These are phyloP conservation scores for Vipera latastei DNA, from an alignment of 2,797 vertebrate genomes.

Conservation along the genomic window DNA sequence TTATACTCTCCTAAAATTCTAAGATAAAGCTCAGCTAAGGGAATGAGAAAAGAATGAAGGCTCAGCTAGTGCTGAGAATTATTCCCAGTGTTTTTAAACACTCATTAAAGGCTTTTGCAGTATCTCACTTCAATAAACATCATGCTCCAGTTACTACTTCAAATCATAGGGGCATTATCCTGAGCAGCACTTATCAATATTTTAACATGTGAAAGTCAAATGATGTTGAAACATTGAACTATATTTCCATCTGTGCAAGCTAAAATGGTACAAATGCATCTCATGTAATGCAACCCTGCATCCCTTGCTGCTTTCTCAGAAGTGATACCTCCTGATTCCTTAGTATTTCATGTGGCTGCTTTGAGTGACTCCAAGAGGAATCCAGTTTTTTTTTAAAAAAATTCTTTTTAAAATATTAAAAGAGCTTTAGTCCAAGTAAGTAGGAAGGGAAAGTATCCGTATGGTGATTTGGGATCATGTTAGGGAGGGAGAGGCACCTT, in stretches of 20 bases:
- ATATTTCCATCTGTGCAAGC: constrained; percentile 88
- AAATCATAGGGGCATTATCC: constrained; percentile 74
- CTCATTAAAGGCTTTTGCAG: constrained; percentile 77
- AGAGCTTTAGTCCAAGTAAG: constrained; percentile 63
- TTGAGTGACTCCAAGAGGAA: constrained; percentile 66
- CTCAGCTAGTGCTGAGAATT: constrained; percentile 61
- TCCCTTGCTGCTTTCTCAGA: constrained; percentile 82
- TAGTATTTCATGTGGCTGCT: constrained; percentile 55
- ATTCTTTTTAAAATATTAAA: constrained; percentile 48
- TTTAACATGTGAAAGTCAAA: constrained; percentile 90
- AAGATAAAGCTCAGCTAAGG: constrained; percentile 54
- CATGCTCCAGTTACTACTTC: constrained; percentile 77
- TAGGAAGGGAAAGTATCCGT: constrained; percentile 50
- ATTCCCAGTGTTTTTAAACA: constrained; percentile 76
- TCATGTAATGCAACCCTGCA: constrained; percentile 81
- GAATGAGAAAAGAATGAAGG: constrained; percentile 36
- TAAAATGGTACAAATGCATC: constrained; percentile 77
- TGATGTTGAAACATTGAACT: constrained; percentile 89
- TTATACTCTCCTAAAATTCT: constrained; percentile 36
- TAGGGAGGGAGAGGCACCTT: constrained; percentile 8
- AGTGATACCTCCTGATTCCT: constrained; percentile 79
- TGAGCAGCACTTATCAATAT: constrained; percentile 84
- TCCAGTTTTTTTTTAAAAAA: constrained; percentile 52
- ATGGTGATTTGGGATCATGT: neutral
- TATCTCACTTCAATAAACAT: constrained; percentile 80